Evolutionary conservation across 2,888 invertebrate genomes (phyloP).

Genomic region (Iphiclides podalirius): DNA sequence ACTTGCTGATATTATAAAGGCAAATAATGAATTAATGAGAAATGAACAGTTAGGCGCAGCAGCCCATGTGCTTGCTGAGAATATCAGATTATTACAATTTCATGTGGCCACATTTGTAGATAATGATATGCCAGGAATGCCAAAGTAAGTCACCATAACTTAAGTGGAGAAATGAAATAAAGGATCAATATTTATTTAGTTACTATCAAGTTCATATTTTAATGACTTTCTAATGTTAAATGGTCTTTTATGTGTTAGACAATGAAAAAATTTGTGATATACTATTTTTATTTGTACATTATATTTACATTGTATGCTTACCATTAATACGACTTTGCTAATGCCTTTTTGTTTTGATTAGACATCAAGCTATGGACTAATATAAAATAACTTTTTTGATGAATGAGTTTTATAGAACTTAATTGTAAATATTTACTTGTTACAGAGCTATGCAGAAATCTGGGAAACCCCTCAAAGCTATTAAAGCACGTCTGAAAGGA

Average conservation of each 20-base stretch:
- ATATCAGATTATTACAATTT: conserved; percentile 98
- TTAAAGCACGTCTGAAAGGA: conserved; percentile 97
- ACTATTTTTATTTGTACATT: not conserved
- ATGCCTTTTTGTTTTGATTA: too few species aligned
- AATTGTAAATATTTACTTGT: conserved; percentile 26
- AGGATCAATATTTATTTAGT: not conserved
- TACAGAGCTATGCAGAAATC: conserved; percentile 98
- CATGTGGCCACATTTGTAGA: conserved; percentile 99
- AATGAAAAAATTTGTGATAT: not conserved
- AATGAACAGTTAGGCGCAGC: conserved; percentile 99
- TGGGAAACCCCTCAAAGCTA: conserved; percentile 97
- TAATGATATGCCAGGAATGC: conserved; percentile 99
- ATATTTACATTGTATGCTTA: not conserved
- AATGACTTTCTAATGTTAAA: too few species aligned
- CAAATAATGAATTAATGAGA: conserved; percentile 96
- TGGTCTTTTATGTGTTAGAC: too few species aligned
- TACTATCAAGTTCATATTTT: not conserved
- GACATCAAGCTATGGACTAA: too few species aligned
- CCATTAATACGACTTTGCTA: too few species aligned
- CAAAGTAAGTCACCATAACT: conserved; percentile 80
- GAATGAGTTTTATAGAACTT: too few species aligned
- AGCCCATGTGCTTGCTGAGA: conserved; percentile 97
- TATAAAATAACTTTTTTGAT: too few species aligned
- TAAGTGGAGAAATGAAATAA: too few species aligned
- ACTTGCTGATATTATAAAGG: conserved; percentile 98